Evolutionary conservation across 2,888 invertebrate species (phyloP), one percentile per base, ranked within the genome.

Genomic region (Zaprionus obscuricornis): DNA sequence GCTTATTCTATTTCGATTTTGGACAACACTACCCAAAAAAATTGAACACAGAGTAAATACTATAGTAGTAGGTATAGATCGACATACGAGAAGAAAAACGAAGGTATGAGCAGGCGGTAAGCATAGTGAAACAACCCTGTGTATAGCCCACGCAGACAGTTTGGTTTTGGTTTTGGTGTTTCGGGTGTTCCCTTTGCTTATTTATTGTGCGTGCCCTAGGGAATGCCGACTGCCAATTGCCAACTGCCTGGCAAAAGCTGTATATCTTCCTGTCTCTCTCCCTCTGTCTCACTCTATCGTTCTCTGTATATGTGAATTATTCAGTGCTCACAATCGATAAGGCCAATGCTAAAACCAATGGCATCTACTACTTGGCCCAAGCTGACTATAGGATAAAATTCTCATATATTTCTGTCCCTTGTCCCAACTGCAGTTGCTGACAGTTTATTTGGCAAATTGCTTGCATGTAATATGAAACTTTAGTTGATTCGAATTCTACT

Each of bases 381-480:
- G n/a, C n/a, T 34, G 14, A 16, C 14, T 13, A 14, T 34, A 16
- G 34, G 22, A 42, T 43, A 39, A 45, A 27, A 14, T 42, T 34
- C 22, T 22, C 51, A 42, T 43, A 14, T 37, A 31, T 20, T 5
- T 26, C 1, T 27, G 5, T 7, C 31, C 2, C 10, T 6, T 37
- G 6, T 31, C 18, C 27, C 8, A 13, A 13, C 16, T 17, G 18
- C 46, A 57, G 64, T 65, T 74, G 86, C 82, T 85, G 82, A 85
- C 87, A 86, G 87, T 82, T 82, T 82, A 86, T 87, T 86, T 86
- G 86, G 58, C 87, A 87, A 87, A 87, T 87, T 82, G 87, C 87
- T 87, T 73, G 85, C 58, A 86, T 76, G 87, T 83, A 83, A 83
- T 78, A 70, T 66, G 87, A 83, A 84, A 83, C 82, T 75, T 75